A percentile compares a stretch with the other conserved stretches of the same genome.
These are phyloP conservation scores for Ammodytes marinus DNA, from an alignment of 2,113 vertebrate species.

Conservation along the genomic window DNA sequence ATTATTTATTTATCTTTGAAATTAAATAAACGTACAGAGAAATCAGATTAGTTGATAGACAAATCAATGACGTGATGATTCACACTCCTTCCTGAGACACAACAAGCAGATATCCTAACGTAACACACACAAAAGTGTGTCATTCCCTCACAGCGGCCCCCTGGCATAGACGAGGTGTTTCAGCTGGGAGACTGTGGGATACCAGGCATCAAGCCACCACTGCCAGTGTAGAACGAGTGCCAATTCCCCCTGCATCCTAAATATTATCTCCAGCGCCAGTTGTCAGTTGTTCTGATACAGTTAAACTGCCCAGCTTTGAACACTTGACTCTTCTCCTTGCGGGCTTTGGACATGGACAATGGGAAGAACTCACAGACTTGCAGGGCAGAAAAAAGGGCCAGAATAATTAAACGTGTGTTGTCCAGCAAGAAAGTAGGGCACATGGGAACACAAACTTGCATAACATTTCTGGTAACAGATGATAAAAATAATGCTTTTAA, in stretches of 20 bases:
- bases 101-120: slow-evolving; percentile 2
- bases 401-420: background rate
- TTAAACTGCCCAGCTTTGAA: slow-evolving; percentile 70
- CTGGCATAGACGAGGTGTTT: slow-evolving; percentile 33
- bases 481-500: background rate
- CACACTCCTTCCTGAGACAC: slow-evolving; percentile 3
- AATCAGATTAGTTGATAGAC: slow-evolving; percentile 28
- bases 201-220: slow-evolving; percentile 47
- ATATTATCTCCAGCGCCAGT: slow-evolving; percentile 70
- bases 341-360: slow-evolving; percentile 58
- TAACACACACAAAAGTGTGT: slow-evolving; percentile 23
- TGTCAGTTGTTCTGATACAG: slow-evolving; percentile 66
- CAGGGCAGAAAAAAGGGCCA: background rate
- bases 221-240: slow-evolving; percentile 57
- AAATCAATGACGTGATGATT: slow-evolving; percentile 29
- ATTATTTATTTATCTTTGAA: slow-evolving; percentile 20
- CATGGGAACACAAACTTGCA: background rate
- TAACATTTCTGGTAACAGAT: background rate
- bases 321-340: slow-evolving; percentile 55
- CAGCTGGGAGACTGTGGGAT: slow-evolving; percentile 45
- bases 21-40: slow-evolving; percentile 5
- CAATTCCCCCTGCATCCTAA: slow-evolving; percentile 68
- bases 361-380: slow-evolving; percentile 46
- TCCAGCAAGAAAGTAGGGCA: background rate
- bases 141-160: slow-evolving; percentile 17